These are phyloP conservation scores for Macquaria ambigua DNA, from an alignment of 2,113 vertebrate species.

Conservation along the genomic window DNA sequence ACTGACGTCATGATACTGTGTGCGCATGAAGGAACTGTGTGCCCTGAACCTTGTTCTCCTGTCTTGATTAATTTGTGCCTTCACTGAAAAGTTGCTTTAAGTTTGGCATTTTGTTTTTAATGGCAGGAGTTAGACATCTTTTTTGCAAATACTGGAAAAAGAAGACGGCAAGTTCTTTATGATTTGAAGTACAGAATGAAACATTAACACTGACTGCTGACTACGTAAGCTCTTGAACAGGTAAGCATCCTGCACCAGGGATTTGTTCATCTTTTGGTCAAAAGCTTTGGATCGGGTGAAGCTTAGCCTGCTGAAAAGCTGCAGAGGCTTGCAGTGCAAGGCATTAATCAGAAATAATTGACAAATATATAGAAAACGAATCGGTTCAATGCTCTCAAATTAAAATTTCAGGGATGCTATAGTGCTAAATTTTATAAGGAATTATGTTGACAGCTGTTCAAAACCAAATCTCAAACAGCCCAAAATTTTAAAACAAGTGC, in stretches of 20 bases:
- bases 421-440: not conserved
- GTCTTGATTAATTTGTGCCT: not conserved
- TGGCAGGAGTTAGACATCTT: not conserved
- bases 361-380: conserved; percentile 1
- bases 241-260: no score
- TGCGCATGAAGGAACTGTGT: not conserved
- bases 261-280: not conserved
- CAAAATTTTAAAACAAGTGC: not conserved
- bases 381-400: not conserved
- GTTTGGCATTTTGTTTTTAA: not conserved
- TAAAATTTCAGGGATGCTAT: not conserved
- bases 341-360: not conserved
- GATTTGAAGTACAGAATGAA: not conserved
- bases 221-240: not conserved
- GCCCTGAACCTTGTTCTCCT: not conserved
- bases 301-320: not conserved
- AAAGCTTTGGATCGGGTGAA: not conserved
- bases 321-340: not conserved
- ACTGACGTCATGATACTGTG: not conserved
- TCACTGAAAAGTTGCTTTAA: not conserved
- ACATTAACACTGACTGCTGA: not conserved
- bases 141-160: not conserved
- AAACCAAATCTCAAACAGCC: not conserved
- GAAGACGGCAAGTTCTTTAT: not conserved
- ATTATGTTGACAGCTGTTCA: not conserved